A percentile compares a stretch with the other conserved stretches of the same genome.
Evolutionary conservation across 2,113 vertebrate genomes (phyloP).

Genomic region (Kobus ellipsiprymnus): DNA sequence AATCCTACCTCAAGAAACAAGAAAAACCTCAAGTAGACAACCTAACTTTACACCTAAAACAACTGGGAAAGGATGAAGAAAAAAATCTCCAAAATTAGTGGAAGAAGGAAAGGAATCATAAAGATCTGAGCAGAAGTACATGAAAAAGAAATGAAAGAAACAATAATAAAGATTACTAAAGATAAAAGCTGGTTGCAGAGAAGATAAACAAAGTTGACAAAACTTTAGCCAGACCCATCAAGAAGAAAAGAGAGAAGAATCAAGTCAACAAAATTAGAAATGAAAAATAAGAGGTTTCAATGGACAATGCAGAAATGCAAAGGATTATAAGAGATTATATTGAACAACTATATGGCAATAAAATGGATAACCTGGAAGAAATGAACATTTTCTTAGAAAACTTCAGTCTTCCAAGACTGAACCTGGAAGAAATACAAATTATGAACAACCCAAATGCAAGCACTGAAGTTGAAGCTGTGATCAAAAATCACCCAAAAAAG

Average conservation of each 20-base stretch:
- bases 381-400: not conserved
- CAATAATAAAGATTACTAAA: not conserved
- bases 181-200: not conserved
- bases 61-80: not conserved
- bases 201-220: not conserved
- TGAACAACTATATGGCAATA: not conserved
- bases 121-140: not conserved
- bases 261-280: not conserved
- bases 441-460: not conserved
- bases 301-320: not conserved
- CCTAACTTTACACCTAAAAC: not conserved
- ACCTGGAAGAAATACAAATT: not conserved
- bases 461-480: not conserved
- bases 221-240: not conserved
- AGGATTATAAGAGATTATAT: not conserved
- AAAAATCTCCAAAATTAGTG: not conserved
- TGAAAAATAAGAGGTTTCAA: not conserved
- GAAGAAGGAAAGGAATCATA: not conserved
- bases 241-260: not conserved
- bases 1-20: not conserved
- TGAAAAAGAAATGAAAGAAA: not conserved
- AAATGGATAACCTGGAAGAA: not conserved
- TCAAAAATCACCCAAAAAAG: not conserved
- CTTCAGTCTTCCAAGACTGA: not conserved
- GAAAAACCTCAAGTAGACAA: not conserved